phyloP scores from a whole-genome alignment of 1,140 invertebrate genomes.

The Papilio polyxenes region DNA sequence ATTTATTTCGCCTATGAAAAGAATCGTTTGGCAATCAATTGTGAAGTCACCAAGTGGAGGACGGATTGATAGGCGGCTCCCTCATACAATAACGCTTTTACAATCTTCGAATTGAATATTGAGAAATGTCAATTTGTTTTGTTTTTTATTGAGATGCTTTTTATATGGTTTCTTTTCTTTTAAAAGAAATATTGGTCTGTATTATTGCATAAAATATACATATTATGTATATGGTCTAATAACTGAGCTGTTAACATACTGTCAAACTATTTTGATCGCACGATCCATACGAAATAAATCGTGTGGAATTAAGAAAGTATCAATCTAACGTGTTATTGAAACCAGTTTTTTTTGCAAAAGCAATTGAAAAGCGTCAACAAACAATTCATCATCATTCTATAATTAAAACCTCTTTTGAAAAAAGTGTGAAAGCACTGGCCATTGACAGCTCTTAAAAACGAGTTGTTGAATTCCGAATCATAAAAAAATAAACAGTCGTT shows the following conservation, averaged over 20 bases:
- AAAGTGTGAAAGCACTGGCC: slow-evolving; percentile 33
- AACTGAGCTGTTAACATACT: too few relatives aligned
- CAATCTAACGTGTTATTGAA: background rate
- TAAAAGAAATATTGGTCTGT: background rate
- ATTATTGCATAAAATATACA: too few relatives aligned
- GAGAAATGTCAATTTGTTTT: slow-evolving; percentile 11
- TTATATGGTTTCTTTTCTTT: background rate
- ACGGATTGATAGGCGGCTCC: slow-evolving; percentile 30
- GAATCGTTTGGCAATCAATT: slow-evolving; percentile 39
- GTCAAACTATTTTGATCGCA: too few relatives aligned
- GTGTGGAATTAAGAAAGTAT: too few relatives aligned
- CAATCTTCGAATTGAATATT: slow-evolving; percentile 15
- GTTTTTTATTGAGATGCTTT: slow-evolving; percentile 8
- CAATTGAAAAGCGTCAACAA: background rate
- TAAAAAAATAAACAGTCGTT: slow-evolving; percentile 40
- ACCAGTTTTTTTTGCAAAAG: background rate
- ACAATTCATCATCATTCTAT: background rate
- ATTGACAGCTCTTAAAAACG: slow-evolving; percentile 28
- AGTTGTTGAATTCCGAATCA: slow-evolving; percentile 34
- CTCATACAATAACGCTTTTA: slow-evolving; percentile 29
- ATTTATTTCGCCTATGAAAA: slow-evolving; percentile 37
- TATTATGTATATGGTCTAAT: too few relatives aligned
- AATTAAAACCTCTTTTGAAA: slow-evolving; percentile 23
- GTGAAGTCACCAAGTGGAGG: slow-evolving; percentile 34
- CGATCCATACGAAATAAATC: too few relatives aligned